These are phyloP conservation scores for Spinus pinus DNA, from an alignment of 2,797 vertebrate species.

Conservation along the genomic window DNA sequence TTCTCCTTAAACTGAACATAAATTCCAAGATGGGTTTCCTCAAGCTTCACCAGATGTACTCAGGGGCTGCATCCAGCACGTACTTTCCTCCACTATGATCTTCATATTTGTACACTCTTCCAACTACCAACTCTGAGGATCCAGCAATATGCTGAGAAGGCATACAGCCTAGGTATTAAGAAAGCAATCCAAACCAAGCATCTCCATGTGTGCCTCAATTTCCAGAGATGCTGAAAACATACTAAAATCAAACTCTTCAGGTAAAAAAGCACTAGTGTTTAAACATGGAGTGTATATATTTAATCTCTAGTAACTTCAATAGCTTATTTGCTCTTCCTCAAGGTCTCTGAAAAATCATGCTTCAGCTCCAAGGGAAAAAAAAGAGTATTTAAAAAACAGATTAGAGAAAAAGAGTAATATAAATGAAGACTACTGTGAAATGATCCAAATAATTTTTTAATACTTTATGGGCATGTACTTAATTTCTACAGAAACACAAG, in stretches of 20 bases:
- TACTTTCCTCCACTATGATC: not conserved
- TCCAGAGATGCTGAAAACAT: not conserved
- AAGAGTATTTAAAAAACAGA: not conserved
- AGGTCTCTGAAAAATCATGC: not conserved
- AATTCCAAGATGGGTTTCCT: not conserved
- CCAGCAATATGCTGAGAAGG: not conserved
- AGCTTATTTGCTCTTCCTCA: not conserved
- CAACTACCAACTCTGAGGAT: not conserved
- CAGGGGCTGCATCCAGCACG: not conserved
- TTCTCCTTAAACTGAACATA: not conserved
- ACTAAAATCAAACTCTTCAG: not conserved
- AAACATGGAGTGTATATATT: not conserved
- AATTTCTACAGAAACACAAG: not conserved
- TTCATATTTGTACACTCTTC: not conserved
- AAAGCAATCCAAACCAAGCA: not conserved
- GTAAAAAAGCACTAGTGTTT: not conserved
- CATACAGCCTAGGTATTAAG: rapidly evolving
- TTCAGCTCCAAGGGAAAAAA: not conserved
- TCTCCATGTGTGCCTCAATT: rapidly evolving
- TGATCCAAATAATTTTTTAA: not conserved
- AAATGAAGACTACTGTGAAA: not conserved
- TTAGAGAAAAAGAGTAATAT: not conserved
- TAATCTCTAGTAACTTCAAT: not conserved
- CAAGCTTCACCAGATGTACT: not conserved
- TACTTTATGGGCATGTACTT: not conserved